These are phyloP conservation scores for Meteorus sp. DNA, from an alignment of 1,140 invertebrate genomes.

Conservation along the genomic window DNA sequence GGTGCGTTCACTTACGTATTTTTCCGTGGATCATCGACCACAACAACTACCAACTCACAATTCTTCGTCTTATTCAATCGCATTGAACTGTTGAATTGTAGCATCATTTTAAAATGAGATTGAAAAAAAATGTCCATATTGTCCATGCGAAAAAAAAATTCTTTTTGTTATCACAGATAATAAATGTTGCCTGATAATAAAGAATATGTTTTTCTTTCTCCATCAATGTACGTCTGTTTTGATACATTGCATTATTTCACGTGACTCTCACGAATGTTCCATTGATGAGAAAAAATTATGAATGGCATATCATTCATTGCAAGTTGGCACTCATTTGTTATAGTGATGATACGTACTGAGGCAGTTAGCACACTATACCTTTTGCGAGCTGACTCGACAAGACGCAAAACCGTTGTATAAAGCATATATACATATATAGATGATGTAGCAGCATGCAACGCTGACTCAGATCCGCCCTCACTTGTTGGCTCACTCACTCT, in stretches of 20 bases:
- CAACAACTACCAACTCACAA: too few species aligned
- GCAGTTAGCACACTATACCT: slow-evolving; percentile 42
- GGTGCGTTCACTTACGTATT: too few species aligned
- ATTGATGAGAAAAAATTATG: slow-evolving; percentile 49
- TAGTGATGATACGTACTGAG: slow-evolving; percentile 43
- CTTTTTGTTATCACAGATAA: too few species aligned
- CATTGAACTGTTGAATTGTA: too few species aligned
- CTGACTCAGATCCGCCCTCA: slow-evolving; percentile 56
- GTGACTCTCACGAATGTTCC: slow-evolving; percentile 14
- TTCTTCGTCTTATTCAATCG: too few species aligned
- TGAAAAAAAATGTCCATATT: too few species aligned
- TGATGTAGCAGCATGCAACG: slow-evolving; percentile 25
- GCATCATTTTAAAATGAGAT: too few species aligned
- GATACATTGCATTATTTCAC: not conserved
- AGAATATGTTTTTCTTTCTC: not conserved
- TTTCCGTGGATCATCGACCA: too few species aligned
- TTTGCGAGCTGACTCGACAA: slow-evolving; percentile 54
- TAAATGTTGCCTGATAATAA: too few species aligned
- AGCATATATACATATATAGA: too few species aligned
- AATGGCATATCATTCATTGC: slow-evolving; percentile 52
- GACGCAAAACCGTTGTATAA: slow-evolving; percentile 41
- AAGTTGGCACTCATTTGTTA: slow-evolving; percentile 35
- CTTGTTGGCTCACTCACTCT: slow-evolving; percentile 24
- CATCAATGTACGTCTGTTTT: slow-evolving; percentile 1
- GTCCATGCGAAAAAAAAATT: too few species aligned